These are phyloP conservation scores for Lithobius niger DNA, from an alignment of 1,140 invertebrate genomes.

Conservation along the genomic window DNA sequence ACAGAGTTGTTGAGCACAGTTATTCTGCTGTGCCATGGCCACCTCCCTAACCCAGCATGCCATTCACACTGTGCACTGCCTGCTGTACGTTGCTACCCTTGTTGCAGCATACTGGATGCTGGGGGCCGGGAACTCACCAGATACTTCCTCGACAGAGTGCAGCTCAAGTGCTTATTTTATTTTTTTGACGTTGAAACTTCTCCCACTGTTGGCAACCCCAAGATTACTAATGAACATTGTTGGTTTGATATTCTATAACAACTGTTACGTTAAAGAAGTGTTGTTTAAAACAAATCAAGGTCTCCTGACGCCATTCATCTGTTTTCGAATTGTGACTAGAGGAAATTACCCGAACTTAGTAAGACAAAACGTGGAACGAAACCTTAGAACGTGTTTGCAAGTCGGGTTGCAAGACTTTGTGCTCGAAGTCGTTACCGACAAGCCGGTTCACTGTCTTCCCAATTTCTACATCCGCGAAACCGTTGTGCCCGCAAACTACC, in stretches of 20 bases:
- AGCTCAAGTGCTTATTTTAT: too few relatives aligned
- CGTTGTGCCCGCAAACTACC: slow-evolving; percentile 26
- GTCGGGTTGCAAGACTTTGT: slow-evolving; percentile 27
- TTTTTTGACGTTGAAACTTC: too few relatives aligned
- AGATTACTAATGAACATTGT: background rate
- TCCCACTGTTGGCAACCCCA: too few relatives aligned
- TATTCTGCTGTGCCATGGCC: too few relatives aligned
- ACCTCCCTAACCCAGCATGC: too few relatives aligned
- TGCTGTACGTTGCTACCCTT: too few relatives aligned
- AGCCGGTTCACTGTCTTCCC: background rate
- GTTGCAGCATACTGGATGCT: too few relatives aligned
- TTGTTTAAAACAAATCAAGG: background rate
- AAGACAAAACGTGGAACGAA: slow-evolving; percentile 23
- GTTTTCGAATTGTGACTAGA: slow-evolving; percentile 27
- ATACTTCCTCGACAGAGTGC: too few relatives aligned
- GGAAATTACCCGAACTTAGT: slow-evolving; percentile 27
- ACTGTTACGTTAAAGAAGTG: background rate
- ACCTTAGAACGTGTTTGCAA: slow-evolving; percentile 23
- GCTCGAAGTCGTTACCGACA: slow-evolving; percentile 28
- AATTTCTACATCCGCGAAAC: slow-evolving; percentile 20
- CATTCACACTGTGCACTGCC: too few relatives aligned
- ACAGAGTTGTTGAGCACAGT: too few relatives aligned
- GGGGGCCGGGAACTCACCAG: too few relatives aligned
- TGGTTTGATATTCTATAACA: background rate
- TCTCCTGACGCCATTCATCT: slow-evolving; percentile 23